Evolutionary conservation across 2,113 vertebrate genomes (phyloP).

Genomic region (Haemorhous mexicanus): DNA sequence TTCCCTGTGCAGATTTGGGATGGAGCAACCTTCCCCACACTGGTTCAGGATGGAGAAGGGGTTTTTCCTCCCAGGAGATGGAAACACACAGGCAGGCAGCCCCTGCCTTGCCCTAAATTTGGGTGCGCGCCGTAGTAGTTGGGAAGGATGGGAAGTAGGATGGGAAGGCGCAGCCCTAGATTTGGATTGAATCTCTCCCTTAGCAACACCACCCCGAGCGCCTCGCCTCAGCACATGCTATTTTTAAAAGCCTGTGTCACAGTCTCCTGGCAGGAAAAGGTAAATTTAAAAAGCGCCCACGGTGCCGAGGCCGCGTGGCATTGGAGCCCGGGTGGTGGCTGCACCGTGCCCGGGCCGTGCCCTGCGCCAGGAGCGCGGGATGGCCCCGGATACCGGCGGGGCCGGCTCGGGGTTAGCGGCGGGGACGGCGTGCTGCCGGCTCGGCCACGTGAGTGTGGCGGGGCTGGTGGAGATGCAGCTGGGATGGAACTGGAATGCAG

Average conservation of each 20-base stretch:
- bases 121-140: constrained; percentile 33
- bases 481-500: background rate
- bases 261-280: constrained; percentile 64
- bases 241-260: constrained; percentile 64
- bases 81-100: background rate
- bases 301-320: background rate
- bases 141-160: constrained; percentile 13
- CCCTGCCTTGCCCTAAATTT: constrained; percentile 50
- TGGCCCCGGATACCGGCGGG: rapidly evolving
- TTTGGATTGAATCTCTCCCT: constrained; percentile 51
- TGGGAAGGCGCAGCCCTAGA: constrained; percentile 45
- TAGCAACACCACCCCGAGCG: constrained; percentile 56
- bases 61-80: background rate
- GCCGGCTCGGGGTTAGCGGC: background rate
- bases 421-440: background rate
- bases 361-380: background rate
- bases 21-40: background rate
- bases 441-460: background rate
- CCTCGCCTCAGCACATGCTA: constrained; percentile 58
- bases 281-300: constrained; percentile 53
- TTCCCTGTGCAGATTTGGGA: background rate
- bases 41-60: background rate
- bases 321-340: background rate
- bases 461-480: rapidly evolving
- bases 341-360: background rate